Percentiles rank a stretch among this genome's conserved stretches.
phyloP scores from a whole-genome alignment of 2,113 vertebrate genomes.

The Pollimyrus isidori region DNA sequence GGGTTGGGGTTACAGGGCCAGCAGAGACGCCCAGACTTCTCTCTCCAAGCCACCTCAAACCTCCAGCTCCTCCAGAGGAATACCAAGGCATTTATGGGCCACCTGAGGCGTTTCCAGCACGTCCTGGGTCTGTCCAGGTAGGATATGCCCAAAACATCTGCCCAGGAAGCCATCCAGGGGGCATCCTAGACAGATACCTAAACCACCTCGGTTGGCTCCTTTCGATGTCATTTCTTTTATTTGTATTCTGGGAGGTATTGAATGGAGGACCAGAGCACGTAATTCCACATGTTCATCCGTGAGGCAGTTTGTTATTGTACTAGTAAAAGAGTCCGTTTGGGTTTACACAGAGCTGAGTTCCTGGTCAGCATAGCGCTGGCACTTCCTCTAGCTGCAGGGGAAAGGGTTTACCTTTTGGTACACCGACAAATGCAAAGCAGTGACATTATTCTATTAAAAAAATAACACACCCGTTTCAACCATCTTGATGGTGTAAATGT shows the following conservation, averaged over 20 bases:
- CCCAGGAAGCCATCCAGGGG: background rate
- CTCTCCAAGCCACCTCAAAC: background rate
- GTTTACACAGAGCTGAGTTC: background rate
- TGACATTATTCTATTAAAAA: background rate
- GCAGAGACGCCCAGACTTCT: background rate
- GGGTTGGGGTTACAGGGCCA: background rate
- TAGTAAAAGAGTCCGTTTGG: background rate
- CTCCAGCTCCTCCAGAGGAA: background rate
- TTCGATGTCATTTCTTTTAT: background rate
- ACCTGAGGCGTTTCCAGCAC: background rate
- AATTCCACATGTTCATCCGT: background rate
- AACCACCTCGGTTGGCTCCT: background rate
- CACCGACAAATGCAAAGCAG: background rate
- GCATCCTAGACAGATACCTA: background rate
- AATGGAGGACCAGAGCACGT: background rate
- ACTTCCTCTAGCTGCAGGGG: background rate
- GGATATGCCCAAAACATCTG: background rate
- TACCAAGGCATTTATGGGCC: background rate
- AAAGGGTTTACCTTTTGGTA: background rate
- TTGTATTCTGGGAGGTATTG: background rate
- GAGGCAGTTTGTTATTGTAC: background rate
- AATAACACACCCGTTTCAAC: too few relatives aligned
- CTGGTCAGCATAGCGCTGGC: background rate
- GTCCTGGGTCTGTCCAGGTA: background rate
- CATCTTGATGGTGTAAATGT: too few relatives aligned